These are phyloP conservation scores for Megathymus violae DNA, from an alignment of 1,140 invertebrate species.

Conservation along the genomic window DNA sequence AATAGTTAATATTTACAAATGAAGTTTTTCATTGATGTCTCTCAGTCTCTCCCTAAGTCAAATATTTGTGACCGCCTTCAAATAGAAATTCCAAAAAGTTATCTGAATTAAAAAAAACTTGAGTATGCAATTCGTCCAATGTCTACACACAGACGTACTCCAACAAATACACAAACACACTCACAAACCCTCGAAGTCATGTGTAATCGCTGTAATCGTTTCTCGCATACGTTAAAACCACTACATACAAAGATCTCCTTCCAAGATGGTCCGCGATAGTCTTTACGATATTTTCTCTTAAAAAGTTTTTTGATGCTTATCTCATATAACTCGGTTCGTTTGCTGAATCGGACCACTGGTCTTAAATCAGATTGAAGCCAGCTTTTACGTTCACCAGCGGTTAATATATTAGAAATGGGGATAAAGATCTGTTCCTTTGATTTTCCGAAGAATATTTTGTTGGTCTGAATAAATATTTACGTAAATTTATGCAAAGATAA, in stretches of 20 bases:
- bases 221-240: not conserved
- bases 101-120: too few species aligned
- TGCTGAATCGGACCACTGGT: conserved; percentile 25
- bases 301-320: conserved; percentile 33
- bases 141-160: too few species aligned
- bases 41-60: too few species aligned
- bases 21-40: too few species aligned
- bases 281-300: conserved; percentile 29
- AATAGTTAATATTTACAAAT: too few species aligned
- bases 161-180: too few species aligned
- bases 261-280: conserved; percentile 13
- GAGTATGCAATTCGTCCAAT: too few species aligned
- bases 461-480: conserved; percentile 13
- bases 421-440: conserved; percentile 27
- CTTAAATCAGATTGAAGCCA: conserved; percentile 25
- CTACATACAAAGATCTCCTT: not conserved
- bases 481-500: not conserved
- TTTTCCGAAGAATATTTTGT: conserved; percentile 11
- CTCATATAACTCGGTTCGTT: conserved; percentile 30
- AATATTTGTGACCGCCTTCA: too few species aligned
- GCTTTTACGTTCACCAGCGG: conserved; percentile 26
- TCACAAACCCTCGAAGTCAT: not conserved
- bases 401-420: conserved; percentile 24
- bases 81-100: too few species aligned
- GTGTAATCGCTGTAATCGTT: not conserved